Conservation (phyloP, 2,113 vertebrate genomes). For the Ariopsis seemanni region DNA sequence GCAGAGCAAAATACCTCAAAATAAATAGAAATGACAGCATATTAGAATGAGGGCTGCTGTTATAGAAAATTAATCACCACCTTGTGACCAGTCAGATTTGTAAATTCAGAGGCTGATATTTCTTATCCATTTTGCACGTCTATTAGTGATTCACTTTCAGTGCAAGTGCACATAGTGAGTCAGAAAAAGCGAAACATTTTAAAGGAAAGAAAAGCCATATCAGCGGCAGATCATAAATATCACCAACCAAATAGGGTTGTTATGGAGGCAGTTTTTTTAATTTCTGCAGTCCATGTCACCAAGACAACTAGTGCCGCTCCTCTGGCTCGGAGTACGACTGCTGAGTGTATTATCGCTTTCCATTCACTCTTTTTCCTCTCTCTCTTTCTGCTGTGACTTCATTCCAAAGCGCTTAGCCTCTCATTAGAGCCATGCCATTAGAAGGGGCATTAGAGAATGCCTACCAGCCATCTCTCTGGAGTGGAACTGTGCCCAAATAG, state of each 20-base stretch:
- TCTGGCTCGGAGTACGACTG: constrained; percentile 34
- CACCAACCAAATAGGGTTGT: constrained; percentile 49
- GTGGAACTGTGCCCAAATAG: constrained; percentile 51
- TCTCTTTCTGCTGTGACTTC: constrained; percentile 39
- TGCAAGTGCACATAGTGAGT: background rate
- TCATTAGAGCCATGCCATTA: constrained; percentile 56
- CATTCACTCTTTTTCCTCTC: constrained; percentile 12
- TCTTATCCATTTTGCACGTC: background rate
- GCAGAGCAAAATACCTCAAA: too few relatives aligned
- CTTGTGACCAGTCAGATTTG: background rate
- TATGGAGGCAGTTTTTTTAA: constrained; percentile 49
- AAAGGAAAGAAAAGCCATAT: background rate
- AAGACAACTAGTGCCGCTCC: constrained; percentile 48
- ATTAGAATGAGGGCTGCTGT: too few relatives aligned
- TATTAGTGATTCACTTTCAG: background rate
- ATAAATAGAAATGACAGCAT: too few relatives aligned
- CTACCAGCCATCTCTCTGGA: constrained; percentile 49
- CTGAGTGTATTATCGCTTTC: constrained; percentile 35
- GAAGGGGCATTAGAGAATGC: constrained; percentile 53
- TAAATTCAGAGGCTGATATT: background rate
- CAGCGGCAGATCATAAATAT: constrained; percentile 50
- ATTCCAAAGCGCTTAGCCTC: constrained; percentile 56
- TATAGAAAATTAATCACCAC: background rate
- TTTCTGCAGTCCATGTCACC: constrained; percentile 51
- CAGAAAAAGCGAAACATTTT: background rate